Evolutionary conservation across 35 echinoderm and acorn worm species (phyloP), one percentile per base, ranked within the genome.

Genomic region (Ophioderma brevispina): DNA sequence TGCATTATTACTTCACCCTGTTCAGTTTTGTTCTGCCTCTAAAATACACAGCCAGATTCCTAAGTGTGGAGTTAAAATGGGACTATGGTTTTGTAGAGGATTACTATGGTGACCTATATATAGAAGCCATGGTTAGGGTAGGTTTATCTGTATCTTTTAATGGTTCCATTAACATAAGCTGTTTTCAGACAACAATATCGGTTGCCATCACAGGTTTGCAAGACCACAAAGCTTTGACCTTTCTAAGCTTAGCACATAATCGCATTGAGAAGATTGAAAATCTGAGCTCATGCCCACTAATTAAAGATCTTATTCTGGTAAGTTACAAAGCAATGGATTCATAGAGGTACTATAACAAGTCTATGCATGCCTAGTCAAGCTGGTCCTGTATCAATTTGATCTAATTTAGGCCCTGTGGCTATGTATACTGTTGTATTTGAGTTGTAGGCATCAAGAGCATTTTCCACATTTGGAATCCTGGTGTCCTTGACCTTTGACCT

Each of bases 181-280:
- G 17, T 76, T 84, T 25, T n/a, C 88, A 99, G 97, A 99, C 40
- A 99, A 99, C 84, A 89, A 91, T 13, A 84, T 99, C 2, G 82
- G 32, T n/a, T 23, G 78, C 77, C 28, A 95, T 99, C 19, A 85
- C 80, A 70, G 97, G 97, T 34, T 43, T 99, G n/a, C 52, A 95
- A 81, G 40, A 56, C n/a, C 95, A 94, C 52, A 84, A 79, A 21
- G 59, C 90, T 80, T 79, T 99, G 33, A 84, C 84, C 4, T 84
- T 91, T 39, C 80, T 99, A 10, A 95, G 97, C 82, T 78, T 99
- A 33, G 97, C 97, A 25, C 97, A 99, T 79, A 99, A 99, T 50
- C 88, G 89, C 42, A 93, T 99, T 46, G 90, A 85, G 49, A 70
- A 91, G 81, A 95, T 95, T 76, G 79, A 95, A 49, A 93, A 89